These are phyloP conservation scores for Andrena dorsata DNA, from an alignment of 2,888 invertebrate genomes.

Conservation along the genomic window DNA sequence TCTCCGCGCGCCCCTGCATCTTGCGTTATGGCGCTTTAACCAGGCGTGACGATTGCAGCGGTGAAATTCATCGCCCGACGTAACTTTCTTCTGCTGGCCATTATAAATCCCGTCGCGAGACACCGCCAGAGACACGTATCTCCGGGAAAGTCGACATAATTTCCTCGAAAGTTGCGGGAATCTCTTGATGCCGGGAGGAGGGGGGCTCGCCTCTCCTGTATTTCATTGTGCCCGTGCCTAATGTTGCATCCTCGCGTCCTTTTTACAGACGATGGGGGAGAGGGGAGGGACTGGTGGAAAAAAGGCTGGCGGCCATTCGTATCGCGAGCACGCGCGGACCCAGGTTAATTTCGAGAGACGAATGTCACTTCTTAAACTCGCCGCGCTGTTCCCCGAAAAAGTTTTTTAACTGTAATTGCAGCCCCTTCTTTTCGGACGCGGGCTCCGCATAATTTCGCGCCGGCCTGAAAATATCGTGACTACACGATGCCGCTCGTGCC, in stretches of 20 bases:
- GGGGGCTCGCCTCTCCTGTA: constrained; percentile 22
- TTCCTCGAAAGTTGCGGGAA: constrained; percentile 66
- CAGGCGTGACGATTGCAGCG: constrained; percentile 25
- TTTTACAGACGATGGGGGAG: constrained; percentile 16
- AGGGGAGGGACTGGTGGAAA: background rate
- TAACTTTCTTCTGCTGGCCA: constrained; percentile 49
- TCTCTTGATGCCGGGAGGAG: constrained; percentile 48
- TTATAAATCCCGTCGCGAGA: constrained; percentile 64
- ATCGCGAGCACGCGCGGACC: constrained; percentile 75
- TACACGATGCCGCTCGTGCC: constrained; percentile 52
- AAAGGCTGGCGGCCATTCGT: constrained; percentile 75
- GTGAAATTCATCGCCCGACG: constrained; percentile 37
- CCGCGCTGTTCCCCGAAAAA: constrained; percentile 49
- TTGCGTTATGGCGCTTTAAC: constrained; percentile 11
- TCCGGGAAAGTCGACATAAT: constrained; percentile 64
- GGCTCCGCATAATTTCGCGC: constrained; percentile 57
- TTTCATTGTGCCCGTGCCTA: constrained; percentile 52
- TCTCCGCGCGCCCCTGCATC: background rate
- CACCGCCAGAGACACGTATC: constrained; percentile 59
- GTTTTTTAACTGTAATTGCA: constrained; percentile 60
- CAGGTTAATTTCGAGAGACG: constrained; percentile 73
- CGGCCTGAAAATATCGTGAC: constrained; percentile 63
- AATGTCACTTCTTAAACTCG: constrained; percentile 75
- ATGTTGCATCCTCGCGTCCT: constrained; percentile 43
- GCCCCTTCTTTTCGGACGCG: constrained; percentile 52